Base-by-base conservation (phyloP, 2,797 vertebrate species). In the Hypotaenidia okinawae region DNA sequence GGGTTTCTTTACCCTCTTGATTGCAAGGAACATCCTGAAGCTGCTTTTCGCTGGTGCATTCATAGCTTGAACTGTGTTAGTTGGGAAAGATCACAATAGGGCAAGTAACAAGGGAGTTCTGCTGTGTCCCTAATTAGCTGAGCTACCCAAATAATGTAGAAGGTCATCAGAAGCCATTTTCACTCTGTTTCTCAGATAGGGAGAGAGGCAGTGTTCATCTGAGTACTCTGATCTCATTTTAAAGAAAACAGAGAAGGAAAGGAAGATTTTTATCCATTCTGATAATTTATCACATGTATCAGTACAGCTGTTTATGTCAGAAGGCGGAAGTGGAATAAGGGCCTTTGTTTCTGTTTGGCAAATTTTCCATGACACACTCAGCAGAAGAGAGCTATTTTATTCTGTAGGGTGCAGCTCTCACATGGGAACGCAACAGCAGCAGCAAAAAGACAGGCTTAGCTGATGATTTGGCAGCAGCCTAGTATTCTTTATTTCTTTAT, bases 101-200 rank as follows among this genome's bases (percentile, higher is more conserved):
- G 85, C 84, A 92, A 92, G 88, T 89, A 92, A 90, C 81, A 62
- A 87, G 87, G 81, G 96, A 96, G 55, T 88, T 96, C 62, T 77
- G 75, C 86, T 87, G 78, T 63, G 76, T 96, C 93, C 87, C 89
- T 95, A 93, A 95, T 95, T 95, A 96, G 89, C 84, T 68, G 78
- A 93, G 91, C 76, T 96, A 95, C 89, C 76, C 90, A 94, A 96
- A 94, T 96, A 95, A 95, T 47, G 82, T 73, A 89, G 87, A 85
- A 90, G 94, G 95, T 96, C 94, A 94, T 80, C 90, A 89, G 90
- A 94, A 96, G 84, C 86, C 90, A 72, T 94, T 96, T 95, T 92
- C 63, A 59, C 45, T 94, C 84, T 62, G 22, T 84, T 94, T 93
- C 75, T 86, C 90, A 94, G 69, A 93, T 37, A 74, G 64, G 11